Conservation (phyloP, 2,888 invertebrate genomes). For the Amphipoea lucens region DNA sequence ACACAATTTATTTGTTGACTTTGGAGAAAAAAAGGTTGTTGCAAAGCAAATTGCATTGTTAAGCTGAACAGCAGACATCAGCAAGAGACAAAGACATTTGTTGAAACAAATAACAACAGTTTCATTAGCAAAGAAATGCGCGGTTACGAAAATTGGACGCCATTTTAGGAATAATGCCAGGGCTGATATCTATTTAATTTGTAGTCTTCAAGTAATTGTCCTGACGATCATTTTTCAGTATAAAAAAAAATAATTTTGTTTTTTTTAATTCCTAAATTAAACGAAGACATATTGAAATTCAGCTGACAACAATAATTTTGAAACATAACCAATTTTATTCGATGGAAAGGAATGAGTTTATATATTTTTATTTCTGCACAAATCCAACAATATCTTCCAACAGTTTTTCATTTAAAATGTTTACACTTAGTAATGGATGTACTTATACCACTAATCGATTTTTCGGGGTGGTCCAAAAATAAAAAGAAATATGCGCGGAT, state of each 20-base stretch:
- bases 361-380: slow-evolving; percentile 10
- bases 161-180: slow-evolving; percentile 73
- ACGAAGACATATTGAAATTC: background rate
- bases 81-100: slow-evolving; percentile 67
- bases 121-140: slow-evolving; percentile 81
- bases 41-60: slow-evolving; percentile 62
- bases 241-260: slow-evolving; percentile 10
- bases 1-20: slow-evolving; percentile 60
- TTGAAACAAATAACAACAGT: slow-evolving; percentile 75
- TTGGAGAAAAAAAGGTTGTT: slow-evolving; percentile 54
- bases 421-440: slow-evolving; percentile 11
- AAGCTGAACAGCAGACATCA: slow-evolving; percentile 58
- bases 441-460: slow-evolving; percentile 28
- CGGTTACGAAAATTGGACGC: slow-evolving; percentile 77
- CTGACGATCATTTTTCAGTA: slow-evolving; percentile 19
- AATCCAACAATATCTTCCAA: slow-evolving; percentile 15
- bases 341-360: background rate
- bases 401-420: slow-evolving; percentile 13
- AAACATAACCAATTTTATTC: background rate
- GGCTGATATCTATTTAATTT: slow-evolving; percentile 74
- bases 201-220: slow-evolving; percentile 62
- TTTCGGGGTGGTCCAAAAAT: slow-evolving; percentile 36
- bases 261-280: background rate
- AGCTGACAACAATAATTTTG: background rate
- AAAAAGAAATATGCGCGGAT: slow-evolving; percentile 43